Evolutionary conservation across 2,888 invertebrate species (phyloP).

Genomic region (Netelia fuscicornis): DNA sequence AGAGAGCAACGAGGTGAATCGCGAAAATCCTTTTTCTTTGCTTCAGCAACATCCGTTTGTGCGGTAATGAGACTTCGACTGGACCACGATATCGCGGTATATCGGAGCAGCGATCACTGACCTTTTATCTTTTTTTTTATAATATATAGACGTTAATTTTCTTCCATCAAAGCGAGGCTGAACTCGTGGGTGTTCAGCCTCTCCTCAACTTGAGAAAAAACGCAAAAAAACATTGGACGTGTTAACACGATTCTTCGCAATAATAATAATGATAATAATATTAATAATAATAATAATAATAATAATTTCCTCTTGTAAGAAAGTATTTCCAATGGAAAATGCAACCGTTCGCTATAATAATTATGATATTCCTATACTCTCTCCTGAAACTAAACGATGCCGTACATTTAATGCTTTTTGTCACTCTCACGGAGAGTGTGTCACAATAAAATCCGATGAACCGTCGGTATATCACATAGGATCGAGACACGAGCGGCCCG

Average conservation of each 20-base stretch:
- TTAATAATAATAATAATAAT: background rate
- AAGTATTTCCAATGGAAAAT: slow-evolving; percentile 27
- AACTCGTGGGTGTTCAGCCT: background rate
- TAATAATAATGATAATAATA: slow-evolving; percentile 18
- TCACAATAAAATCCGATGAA: slow-evolving; percentile 63
- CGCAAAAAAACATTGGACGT: slow-evolving; percentile 29
- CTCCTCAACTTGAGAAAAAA: slow-evolving; percentile 18
- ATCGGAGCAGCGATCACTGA: slow-evolving; percentile 61
- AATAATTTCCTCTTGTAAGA: slow-evolving; percentile 13
- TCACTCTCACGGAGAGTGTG: slow-evolving; percentile 68
- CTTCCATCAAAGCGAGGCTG: background rate
- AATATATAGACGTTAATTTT: background rate
- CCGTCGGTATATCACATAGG: slow-evolving; percentile 68
- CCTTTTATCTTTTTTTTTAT: slow-evolving; percentile 50
- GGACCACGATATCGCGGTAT: slow-evolving; percentile 45
- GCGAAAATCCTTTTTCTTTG: slow-evolving; percentile 32
- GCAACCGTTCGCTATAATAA: slow-evolving; percentile 26
- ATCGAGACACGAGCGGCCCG: slow-evolving; percentile 39
- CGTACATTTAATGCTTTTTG: slow-evolving; percentile 48
- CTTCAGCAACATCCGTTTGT: slow-evolving; percentile 12
- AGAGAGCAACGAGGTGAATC: slow-evolving; percentile 53
- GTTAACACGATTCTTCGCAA: slow-evolving; percentile 20
- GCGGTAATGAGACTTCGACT: slow-evolving; percentile 29
- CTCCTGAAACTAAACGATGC: slow-evolving; percentile 49
- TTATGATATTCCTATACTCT: slow-evolving; percentile 9